A percentile compares a stretch with the other conserved stretches of the same genome.
Conservation (phyloP, 2,113 vertebrate genomes). For the Hylia prasina region DNA sequence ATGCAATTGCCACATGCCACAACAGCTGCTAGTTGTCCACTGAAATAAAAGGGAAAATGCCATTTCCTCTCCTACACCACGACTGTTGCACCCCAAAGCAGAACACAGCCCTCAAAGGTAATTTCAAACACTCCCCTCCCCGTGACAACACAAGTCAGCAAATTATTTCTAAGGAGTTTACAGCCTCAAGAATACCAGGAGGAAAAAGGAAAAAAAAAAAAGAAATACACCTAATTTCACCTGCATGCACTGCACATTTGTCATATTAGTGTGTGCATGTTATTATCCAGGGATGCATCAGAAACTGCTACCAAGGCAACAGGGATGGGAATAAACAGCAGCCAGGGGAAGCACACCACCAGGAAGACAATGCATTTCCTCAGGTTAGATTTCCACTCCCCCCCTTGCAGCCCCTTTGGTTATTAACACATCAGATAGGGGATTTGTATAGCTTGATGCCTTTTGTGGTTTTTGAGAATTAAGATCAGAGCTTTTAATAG, state of each 20-base stretch:
- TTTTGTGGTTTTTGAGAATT: background rate
- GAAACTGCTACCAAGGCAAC: conserved; percentile 48
- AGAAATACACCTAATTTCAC: background rate
- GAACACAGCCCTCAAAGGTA: background rate
- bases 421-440: conserved; percentile 1
- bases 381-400: background rate
- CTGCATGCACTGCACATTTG: background rate
- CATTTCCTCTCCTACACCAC: background rate
- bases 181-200: background rate
- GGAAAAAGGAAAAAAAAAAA: background rate
- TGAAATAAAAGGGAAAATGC: background rate
- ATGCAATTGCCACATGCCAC: background rate
- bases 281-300: background rate
- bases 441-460: background rate
- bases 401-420: background rate
- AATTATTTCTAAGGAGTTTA: background rate
- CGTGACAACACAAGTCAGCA: background rate
- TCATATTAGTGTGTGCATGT: background rate
- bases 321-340: background rate
- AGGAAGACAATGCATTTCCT: background rate
- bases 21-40: background rate
- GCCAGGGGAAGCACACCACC: background rate
- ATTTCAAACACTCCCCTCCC: background rate
- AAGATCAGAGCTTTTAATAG: background rate
- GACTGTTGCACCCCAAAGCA: accelerated